Evolutionary conservation across 1,140 invertebrate genomes (phyloP).

Genomic region (Camponotus floridanus): DNA sequence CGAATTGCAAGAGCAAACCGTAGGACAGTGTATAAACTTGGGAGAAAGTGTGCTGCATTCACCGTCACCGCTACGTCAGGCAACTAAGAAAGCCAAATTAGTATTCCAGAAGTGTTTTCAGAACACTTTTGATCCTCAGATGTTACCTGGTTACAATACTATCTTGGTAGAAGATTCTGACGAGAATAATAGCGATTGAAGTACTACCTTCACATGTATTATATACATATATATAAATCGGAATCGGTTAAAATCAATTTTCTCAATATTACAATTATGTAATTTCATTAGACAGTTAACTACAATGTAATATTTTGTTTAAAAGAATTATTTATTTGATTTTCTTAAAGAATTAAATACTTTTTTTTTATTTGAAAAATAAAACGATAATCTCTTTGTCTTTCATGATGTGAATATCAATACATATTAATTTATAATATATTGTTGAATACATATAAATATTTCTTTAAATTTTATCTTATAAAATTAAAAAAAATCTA

Average conservation of each 20-base stretch:
- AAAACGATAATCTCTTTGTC: no score
- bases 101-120: constrained; percentile 90
- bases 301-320: background rate
- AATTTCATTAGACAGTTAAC: background rate
- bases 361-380: no score
- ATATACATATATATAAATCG: background rate
- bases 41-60: constrained; percentile 84
- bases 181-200: constrained; percentile 75
- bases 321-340: background rate
- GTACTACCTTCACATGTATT: background rate
- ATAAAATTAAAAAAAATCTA: no score
- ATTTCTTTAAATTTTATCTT: background rate
- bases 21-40: constrained; percentile 69
- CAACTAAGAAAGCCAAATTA: constrained; percentile 83
- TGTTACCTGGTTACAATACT: constrained; percentile 84
- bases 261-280: background rate
- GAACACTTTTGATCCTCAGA: constrained; percentile 88
- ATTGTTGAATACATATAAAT: background rate
- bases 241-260: background rate
- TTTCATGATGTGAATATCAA: background rate
- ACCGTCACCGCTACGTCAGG: constrained; percentile 81
- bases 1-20: constrained; percentile 36
- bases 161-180: constrained; percentile 89
- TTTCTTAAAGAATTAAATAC: no score
- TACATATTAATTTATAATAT: background rate